Percentiles rank a stretch among this genome's conserved stretches.
phyloP scores from a whole-genome alignment of 2,888 invertebrate genomes.

The Melipona bicolor region DNA sequence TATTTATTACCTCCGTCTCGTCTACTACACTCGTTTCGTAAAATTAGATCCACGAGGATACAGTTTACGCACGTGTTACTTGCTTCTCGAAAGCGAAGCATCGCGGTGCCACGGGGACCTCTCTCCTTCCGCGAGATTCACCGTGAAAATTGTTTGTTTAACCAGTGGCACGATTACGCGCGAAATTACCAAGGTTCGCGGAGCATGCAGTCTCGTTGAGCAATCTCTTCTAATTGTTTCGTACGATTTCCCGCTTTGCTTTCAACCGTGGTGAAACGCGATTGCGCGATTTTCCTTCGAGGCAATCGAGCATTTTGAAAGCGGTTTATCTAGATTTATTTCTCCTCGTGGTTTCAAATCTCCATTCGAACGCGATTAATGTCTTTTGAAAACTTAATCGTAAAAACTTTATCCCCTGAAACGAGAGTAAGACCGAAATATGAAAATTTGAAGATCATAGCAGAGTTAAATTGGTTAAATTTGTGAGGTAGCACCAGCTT shows the following conservation, averaged over 20 bases:
- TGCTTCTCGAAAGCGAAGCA: constrained; percentile 17
- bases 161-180: constrained; percentile 29
- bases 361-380: background rate
- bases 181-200: background rate
- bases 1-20: constrained; percentile 40
- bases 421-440: background rate
- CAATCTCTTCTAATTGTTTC: constrained; percentile 19
- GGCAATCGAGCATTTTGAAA: background rate
- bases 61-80: constrained; percentile 22
- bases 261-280: constrained; percentile 4
- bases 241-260: constrained; percentile 17
- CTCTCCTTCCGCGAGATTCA: constrained; percentile 41
- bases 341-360: background rate
- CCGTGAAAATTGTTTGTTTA: constrained; percentile 35
- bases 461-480: too few relatives aligned
- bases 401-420: background rate
- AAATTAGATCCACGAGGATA: constrained; percentile 40
- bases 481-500: constrained; percentile 41
- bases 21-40: constrained; percentile 28
- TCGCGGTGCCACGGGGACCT: background rate
- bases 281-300: background rate
- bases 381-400: too few relatives aligned
- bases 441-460: too few relatives aligned
- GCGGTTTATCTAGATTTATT: background rate
- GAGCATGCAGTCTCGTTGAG: constrained; percentile 10